These are phyloP conservation scores for Phortica magna DNA, from an alignment of 2,888 invertebrate genomes.

Conservation along the genomic window DNA sequence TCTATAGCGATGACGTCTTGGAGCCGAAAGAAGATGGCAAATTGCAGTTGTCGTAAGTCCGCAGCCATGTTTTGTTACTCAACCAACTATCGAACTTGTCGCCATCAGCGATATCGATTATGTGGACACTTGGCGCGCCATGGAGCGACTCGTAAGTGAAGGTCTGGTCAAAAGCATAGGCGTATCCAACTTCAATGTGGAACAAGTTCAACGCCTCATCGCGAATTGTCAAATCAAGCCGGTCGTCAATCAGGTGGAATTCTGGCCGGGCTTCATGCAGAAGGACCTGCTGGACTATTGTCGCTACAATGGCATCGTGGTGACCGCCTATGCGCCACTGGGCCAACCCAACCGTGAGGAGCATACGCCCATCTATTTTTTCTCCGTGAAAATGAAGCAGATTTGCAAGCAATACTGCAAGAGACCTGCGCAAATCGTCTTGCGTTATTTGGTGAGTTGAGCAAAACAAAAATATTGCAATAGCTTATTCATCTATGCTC, in stretches of 20 bases:
- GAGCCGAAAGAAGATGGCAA: constrained; percentile 36
- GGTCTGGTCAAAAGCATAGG: constrained; percentile 65
- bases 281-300: constrained; percentile 83
- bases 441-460: constrained; percentile 80
- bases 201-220: constrained; percentile 63
- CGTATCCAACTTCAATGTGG: constrained; percentile 66
- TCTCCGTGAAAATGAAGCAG: constrained; percentile 73
- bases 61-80: background rate
- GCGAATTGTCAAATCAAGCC: constrained; percentile 62
- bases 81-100: constrained; percentile 13
- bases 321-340: constrained; percentile 86
- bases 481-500: constrained; percentile 47
- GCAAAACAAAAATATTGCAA: too few species aligned
- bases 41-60: constrained; percentile 48
- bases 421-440: constrained; percentile 81
- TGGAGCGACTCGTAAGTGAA: constrained; percentile 62
- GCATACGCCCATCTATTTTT: constrained; percentile 78
- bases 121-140: constrained; percentile 65
- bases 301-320: constrained; percentile 80
- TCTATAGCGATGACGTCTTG: constrained; percentile 70
- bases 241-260: constrained; percentile 68
- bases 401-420: constrained; percentile 82
- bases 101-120: constrained; percentile 79
- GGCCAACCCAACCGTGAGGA: constrained; percentile 79
- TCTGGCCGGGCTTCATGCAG: constrained; percentile 67